These are phyloP conservation scores for Heterotilapia buettikoferi DNA, from an alignment of 2,113 vertebrate species.

Conservation along the genomic window DNA sequence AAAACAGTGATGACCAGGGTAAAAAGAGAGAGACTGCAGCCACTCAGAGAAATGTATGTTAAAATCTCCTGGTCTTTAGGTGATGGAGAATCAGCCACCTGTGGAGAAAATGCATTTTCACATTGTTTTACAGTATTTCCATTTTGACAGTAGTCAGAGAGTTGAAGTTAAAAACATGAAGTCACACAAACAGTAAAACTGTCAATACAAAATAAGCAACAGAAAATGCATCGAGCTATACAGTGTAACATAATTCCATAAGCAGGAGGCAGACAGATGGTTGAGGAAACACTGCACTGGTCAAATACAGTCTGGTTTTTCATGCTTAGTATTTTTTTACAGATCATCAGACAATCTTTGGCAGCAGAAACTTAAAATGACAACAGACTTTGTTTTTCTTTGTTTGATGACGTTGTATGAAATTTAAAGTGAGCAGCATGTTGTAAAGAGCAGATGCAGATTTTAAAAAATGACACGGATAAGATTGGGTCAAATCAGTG, in stretches of 20 bases:
- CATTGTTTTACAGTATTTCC: not conserved
- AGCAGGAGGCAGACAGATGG: not conserved
- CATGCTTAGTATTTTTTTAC: not conserved
- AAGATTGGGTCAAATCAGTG: not conserved
- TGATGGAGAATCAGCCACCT: not conserved
- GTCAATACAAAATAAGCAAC: not conserved
- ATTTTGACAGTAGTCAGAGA: not conserved
- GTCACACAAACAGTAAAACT: not conserved
- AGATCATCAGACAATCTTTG: rapidly evolving
- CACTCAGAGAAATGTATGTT: not conserved
- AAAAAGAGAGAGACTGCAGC: not conserved
- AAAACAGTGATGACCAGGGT: not conserved
- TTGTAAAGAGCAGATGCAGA: not conserved
- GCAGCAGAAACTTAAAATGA: not conserved
- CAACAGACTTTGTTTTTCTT: not conserved
- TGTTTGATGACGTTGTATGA: rapidly evolving
- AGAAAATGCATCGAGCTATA: not conserved
- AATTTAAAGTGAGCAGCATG: not conserved
- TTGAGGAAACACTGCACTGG: not conserved
- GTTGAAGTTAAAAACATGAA: not conserved
- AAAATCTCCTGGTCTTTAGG: not conserved
- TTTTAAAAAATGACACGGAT: not conserved
- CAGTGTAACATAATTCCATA: not conserved
- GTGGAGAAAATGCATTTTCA: too few species aligned
- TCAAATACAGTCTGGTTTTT: not conserved